Evolutionary conservation across 2,797 vertebrate species (phyloP), one percentile per base, ranked within the genome.

Genomic region (Anolis apletophallus): DNA sequence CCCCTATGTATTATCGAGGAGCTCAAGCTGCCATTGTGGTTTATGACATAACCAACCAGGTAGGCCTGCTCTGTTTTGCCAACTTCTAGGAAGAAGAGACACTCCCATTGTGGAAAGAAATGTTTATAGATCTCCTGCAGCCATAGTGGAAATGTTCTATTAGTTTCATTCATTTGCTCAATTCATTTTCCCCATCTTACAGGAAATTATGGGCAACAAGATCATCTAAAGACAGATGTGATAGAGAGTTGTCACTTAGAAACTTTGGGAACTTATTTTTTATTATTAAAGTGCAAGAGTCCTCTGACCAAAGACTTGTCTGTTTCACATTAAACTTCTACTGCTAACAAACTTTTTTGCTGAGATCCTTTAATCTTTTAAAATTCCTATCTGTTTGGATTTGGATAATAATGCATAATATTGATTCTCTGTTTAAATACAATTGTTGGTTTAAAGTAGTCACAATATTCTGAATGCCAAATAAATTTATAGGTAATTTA

Each of bases 11-110:
- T 91, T 97, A 97, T 89, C 93, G 97, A 86, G 97, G 96, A 61
- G 97, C 97, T 1, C 97, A 97, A 79, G 97, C 97, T 9, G 97
- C 97, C 85, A 97, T 97, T 76, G 97, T 97, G 92, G 97, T 97
- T 74, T 97, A 97, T 81, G 97, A 97, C 72, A 97, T 97, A 94
- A 97, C 97, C 91, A 97, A 97, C 92, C 96, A 97, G 96, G 97
- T 97, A 91, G 78, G 88, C 72, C 9, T 69, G 59, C 34, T 71
- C 19, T 46, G 46, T 80, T 83, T 40, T 55, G 17, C 26, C 74
- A 55, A 17, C 17, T 26, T 67, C 11, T 71, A 57, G n/a, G 32
- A 16, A 23, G 67, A 32, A 79, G 19, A 17, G 21, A 3, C 21
- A 57, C 19, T 14, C 36, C 36, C 34, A 46, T 14, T 26, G 17